These are phyloP conservation scores for Morelia viridis DNA, from an alignment of 2,797 vertebrate species.

Conservation along the genomic window DNA sequence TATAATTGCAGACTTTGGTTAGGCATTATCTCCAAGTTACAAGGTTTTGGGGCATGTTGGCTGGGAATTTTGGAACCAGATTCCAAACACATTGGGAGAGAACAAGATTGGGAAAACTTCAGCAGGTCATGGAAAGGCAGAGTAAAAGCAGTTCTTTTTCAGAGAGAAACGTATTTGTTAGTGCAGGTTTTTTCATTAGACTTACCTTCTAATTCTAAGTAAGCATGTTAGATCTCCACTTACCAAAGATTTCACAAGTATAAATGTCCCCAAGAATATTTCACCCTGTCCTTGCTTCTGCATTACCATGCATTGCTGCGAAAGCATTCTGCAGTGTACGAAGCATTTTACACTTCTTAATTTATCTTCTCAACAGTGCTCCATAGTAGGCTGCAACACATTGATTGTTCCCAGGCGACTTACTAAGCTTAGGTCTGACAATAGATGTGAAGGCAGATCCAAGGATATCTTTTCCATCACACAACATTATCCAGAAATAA, in stretches of 20 bases:
- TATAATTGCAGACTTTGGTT: not conserved
- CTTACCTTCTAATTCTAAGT: slow-evolving; percentile 28
- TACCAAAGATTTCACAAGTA: not conserved
- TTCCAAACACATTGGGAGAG: not conserved
- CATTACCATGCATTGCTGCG: not conserved
- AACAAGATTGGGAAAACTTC: not conserved
- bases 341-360: not conserved
- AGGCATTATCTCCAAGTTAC: not conserved
- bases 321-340: not conserved
- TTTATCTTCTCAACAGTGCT: not conserved
- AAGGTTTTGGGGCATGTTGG: not conserved
- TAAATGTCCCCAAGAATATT: not conserved
- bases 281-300: not conserved
- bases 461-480: not conserved
- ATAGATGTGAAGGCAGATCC: not conserved
- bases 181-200: slow-evolving; percentile 42
- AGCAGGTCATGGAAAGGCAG: slow-evolving; percentile 43
- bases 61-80: not conserved
- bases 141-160: slow-evolving; percentile 32
- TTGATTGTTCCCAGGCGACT: not conserved
- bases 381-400: not conserved
- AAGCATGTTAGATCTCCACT: not conserved
- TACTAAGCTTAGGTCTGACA: not conserved
- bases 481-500: not conserved
- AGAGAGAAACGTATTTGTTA: slow-evolving; percentile 21